Percentiles rank a stretch among this genome's conserved stretches.
Evolutionary conservation across 2,113 vertebrate species (phyloP).

Genomic region (Xiphophorus maculatus): DNA sequence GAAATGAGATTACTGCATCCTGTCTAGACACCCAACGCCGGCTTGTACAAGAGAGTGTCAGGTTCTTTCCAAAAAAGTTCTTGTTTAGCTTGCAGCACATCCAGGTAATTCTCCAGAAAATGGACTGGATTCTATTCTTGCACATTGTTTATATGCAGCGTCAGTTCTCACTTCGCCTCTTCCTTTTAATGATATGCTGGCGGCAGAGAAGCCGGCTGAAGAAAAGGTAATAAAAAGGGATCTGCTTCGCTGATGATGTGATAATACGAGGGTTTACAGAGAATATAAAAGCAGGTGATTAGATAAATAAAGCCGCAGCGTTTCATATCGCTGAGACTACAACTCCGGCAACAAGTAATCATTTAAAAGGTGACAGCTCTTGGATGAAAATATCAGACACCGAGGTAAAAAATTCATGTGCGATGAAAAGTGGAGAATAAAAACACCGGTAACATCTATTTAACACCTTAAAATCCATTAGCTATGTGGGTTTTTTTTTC

Average conservation of each 20-base stretch:
- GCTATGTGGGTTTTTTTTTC: not conserved
- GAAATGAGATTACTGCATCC: slow-evolving; percentile 46
- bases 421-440: slow-evolving; percentile 8
- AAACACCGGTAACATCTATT: slow-evolving; percentile 25
- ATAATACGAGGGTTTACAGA: slow-evolving; percentile 10
- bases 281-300: not conserved
- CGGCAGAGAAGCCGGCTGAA: slow-evolving; percentile 1
- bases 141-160: slow-evolving; percentile 8
- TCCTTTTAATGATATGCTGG: slow-evolving; percentile 12
- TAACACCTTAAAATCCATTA: slow-evolving; percentile 9
- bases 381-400: not conserved
- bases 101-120: slow-evolving; percentile 11
- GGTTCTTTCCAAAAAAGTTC: slow-evolving; percentile 13
- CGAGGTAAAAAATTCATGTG: slow-evolving; percentile 13
- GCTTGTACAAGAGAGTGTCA: slow-evolving; percentile 12
- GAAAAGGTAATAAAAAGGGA: slow-evolving; percentile 34
- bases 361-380: slow-evolving; percentile 16
- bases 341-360: slow-evolving; percentile 6
- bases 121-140: slow-evolving; percentile 2
- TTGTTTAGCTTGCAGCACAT: not conserved
- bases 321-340: not conserved
- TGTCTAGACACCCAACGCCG: slow-evolving; percentile 58
- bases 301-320: slow-evolving; percentile 25
- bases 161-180: slow-evolving; percentile 10
- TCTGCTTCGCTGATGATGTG: slow-evolving; percentile 21